Base-by-base conservation (phyloP, 2,113 vertebrate species). In the Silurus glanis region DNA sequence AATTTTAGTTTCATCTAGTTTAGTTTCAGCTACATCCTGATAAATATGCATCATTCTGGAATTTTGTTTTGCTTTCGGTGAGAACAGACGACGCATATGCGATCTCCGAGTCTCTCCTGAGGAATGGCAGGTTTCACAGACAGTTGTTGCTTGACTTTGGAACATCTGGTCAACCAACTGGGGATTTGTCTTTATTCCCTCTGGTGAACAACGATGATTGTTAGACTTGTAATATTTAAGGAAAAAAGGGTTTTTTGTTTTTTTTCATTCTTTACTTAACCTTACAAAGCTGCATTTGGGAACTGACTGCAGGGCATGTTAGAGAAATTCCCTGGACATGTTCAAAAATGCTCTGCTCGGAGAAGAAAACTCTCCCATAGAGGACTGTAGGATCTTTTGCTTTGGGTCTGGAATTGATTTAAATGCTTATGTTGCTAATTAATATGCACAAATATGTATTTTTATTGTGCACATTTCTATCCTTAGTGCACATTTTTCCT, bases 91-190 rank as follows among this genome's bases (percentile, higher is more conserved):
- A 91, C 74, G 75, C 78, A 61, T 74, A 84, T 87, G 86, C 79
- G 79, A 85, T 91, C 84, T 53, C 69, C 8, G 28, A 83, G 71
- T 49, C 45, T 89, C 89, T 91, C 90, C 76, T 81, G 90, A 92
- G 90, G 85, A 90, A 62, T 74, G 74, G 76, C 88, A 89, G 90
- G 84, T 91, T 89, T 91, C 61, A 75, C 80, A 90, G 72, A 89
- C 93, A 93, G 93, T 94, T 94, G 92, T 93, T 94, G 90, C 92
- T 92, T 58, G 78, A 88, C 88, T 87, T 88, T 86, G 71, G 81
- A 94, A 94, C 93, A 94, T 94, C 93, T 94, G 94, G 91, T 90
- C 6, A 25, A 19, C 87, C 90, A 88, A 90, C 91, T 28, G 89
- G 92, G 89, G 87, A 90, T 92, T 87, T 82, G 86, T 85, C 87